These are phyloP conservation scores for Drosophila kambysellisi DNA, from an alignment of 2,888 invertebrate species.

Conservation along the genomic window DNA sequence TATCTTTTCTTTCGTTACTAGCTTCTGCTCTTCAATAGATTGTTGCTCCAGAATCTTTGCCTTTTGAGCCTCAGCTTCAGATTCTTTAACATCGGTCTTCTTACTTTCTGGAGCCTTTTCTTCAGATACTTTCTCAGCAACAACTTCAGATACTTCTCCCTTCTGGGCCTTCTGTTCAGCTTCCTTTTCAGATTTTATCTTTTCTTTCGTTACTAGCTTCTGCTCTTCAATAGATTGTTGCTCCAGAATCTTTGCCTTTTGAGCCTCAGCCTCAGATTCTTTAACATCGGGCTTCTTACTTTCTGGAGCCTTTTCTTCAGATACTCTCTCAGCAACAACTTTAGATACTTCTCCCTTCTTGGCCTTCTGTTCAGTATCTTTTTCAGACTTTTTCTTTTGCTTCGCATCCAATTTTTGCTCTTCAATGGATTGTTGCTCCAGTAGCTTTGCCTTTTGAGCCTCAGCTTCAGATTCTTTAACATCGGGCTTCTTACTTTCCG, in stretches of 20 bases:
- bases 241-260: rapidly evolving
- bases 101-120: rapidly evolving
- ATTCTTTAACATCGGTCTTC: rapidly evolving
- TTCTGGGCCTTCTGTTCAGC: rapidly evolving
- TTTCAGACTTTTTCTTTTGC: background rate
- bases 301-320: rapidly evolving
- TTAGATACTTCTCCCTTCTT: background rate
- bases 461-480: background rate
- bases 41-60: rapidly evolving
- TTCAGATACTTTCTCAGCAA: background rate
- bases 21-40: rapidly evolving
- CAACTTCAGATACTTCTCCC: background rate
- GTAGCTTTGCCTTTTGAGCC: background rate
- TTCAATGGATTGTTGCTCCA: background rate
- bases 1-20: background rate
- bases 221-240: background rate
- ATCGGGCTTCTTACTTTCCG: rapidly evolving
- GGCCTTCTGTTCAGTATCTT: rapidly evolving
- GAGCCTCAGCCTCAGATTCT: background rate
- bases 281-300: rapidly evolving
- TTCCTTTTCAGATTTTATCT: background rate
- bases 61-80: background rate
- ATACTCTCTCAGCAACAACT: background rate
- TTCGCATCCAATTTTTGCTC: rapidly evolving
- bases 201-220: no score